phyloP scores from a whole-genome alignment of 2,797 vertebrate genomes.

The Sebastes taczanowskii region DNA sequence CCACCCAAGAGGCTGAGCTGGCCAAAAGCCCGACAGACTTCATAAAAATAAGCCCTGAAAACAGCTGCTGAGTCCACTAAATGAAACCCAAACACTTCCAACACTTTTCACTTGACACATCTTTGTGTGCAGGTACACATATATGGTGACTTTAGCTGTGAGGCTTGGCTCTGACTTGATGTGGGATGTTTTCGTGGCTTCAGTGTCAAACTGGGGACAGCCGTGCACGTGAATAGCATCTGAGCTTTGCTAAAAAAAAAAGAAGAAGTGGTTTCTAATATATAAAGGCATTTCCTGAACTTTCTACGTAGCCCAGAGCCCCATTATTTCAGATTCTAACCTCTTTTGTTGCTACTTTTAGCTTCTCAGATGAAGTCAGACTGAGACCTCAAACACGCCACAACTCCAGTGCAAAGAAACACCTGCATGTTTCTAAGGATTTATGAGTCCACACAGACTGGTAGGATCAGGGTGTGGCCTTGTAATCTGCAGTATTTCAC shows the following conservation, averaged over 20 bases:
- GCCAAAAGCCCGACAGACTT: not conserved
- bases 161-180: not conserved
- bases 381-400: not conserved
- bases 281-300: not conserved
- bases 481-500: not conserved
- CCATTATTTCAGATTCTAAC: not conserved
- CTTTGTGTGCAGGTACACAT: not conserved
- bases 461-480: slow-evolving; percentile 16
- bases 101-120: not conserved
- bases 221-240: not conserved
- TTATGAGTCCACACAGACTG: not conserved
- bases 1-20: slow-evolving; percentile 12
- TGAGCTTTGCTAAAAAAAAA: not conserved
- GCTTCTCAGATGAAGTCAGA: not conserved
- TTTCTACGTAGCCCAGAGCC: not conserved
- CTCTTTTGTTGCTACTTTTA: not conserved
- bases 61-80: slow-evolving; percentile 18
- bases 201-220: not conserved
- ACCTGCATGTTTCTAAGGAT: not conserved
- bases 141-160: not conserved
- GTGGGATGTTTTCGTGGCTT: not conserved
- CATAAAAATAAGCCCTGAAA: not conserved
- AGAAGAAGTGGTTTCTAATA: not conserved
- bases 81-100: slow-evolving; percentile 16
- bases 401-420: not conserved